Evolutionary conservation across 2,888 invertebrate species (phyloP), one percentile per base, ranked within the genome.

Genomic region (Hydriomena furcata): DNA sequence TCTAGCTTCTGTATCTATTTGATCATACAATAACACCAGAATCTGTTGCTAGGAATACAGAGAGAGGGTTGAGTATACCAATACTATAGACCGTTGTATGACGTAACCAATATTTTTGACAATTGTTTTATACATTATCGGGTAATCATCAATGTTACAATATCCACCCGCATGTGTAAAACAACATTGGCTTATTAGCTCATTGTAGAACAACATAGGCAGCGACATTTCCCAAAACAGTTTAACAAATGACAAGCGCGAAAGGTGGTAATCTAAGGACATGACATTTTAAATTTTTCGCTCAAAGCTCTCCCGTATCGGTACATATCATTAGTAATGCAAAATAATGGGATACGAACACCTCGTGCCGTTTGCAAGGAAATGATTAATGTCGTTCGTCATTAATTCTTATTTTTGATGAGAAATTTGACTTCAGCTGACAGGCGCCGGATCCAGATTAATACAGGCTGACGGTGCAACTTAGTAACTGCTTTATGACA

Each of bases 371-470:
- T 89, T 88, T 90, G 89, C 84, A 68, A 76, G 85, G 81, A 77
- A 79, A 85, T 90, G 89, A 90, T 90, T 90, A 89, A 90, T 90
- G 89, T 81, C 77, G 80, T 78, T 84, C 82, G 72, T 80, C 89
- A 89, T 90, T 89, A 90, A 90, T 90, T 89, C 88, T 87, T 88
- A 90, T 90, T 89, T 89, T 86, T 88, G 88, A 90, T 88, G 90
- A 89, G 90, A 89, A 89, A 88, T 88, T 89, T 86, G 89, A 89
- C 89, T 89, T 86, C 88, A 86, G 83, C 46, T 42, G 46, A 46
- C 52, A 46, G 52, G 68, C 80, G 82, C 82, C 84, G 83, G 86
- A 87, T 81, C 83, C 83, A 88, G 88, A 90, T 89, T 89, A 85
- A 89, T 88, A 87, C 74, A 76, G 75, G 86, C 85, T 89, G 90